Conservation (phyloP, 2,113 vertebrate genomes). For the Ifrita kowaldi region DNA sequence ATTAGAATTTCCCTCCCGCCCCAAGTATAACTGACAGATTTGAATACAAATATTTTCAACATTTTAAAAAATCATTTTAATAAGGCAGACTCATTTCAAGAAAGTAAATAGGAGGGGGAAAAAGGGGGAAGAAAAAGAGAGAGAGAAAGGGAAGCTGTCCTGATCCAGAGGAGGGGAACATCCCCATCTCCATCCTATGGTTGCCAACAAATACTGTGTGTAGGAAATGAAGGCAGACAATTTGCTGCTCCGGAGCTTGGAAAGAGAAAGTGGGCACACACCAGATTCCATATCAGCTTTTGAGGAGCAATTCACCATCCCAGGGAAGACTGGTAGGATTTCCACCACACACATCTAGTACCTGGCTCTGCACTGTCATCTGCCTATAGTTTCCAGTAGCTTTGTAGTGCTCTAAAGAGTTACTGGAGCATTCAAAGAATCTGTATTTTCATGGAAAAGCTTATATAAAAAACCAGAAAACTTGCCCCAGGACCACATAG, state of each 20-base stretch:
- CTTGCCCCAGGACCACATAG: not conserved
- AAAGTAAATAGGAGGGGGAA: fast-evolving
- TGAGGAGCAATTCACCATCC: not conserved
- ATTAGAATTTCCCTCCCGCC: not conserved
- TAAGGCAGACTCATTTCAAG: not conserved
- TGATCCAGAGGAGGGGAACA: not conserved
- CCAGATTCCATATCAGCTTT: fast-evolving
- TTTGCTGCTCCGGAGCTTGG: not conserved
- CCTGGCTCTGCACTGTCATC: not conserved
- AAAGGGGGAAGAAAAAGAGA: fast-evolving
- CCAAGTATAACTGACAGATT: not conserved
- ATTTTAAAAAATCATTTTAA: not conserved
- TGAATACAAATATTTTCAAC: not conserved
- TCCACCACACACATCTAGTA: not conserved
- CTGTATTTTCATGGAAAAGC: not conserved
- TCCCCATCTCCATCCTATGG: not conserved
- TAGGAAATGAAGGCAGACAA: not conserved
- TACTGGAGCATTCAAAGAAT: not conserved
- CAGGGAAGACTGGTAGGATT: not conserved
- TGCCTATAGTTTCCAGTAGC: not conserved
- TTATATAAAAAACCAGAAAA: not conserved
- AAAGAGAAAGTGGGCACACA: not conserved
- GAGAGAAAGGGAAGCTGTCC: not conserved
- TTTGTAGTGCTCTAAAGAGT: not conserved
- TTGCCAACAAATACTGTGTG: not conserved